Percentiles rank a stretch among this genome's conserved stretches.
Evolutionary conservation across 2,113 vertebrate genomes (phyloP).

Genomic region (Leucoraja erinaceus): DNA sequence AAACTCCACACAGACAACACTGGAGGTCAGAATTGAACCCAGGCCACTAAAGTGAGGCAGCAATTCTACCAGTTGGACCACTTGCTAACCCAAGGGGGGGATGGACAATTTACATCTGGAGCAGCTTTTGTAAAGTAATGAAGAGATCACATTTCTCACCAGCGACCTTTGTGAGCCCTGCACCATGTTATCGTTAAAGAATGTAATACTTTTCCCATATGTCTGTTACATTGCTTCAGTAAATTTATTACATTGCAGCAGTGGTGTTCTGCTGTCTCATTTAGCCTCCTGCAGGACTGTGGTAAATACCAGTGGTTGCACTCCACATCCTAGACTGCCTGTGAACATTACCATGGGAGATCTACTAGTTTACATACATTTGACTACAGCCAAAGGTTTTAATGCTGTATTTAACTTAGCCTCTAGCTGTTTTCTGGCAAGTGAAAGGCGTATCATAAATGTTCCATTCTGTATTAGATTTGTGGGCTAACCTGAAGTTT

Average conservation of each 20-base stretch:
- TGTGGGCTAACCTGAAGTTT: slow-evolving; percentile 21
- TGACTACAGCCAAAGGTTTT: slow-evolving; percentile 7
- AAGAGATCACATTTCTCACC: not conserved
- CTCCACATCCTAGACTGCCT: slow-evolving; percentile 8
- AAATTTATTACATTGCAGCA: not conserved
- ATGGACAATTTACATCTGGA: not conserved
- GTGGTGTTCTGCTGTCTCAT: not conserved
- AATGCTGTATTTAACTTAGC: slow-evolving; percentile 16
- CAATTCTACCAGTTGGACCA: too few relatives aligned
- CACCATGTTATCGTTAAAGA: not conserved
- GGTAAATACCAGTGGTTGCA: not conserved
- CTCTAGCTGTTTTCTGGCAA: slow-evolving; percentile 1
- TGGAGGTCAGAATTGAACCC: too few relatives aligned
- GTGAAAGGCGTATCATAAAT: slow-evolving; percentile 9
- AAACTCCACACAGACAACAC: too few relatives aligned
- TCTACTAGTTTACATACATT: slow-evolving; percentile 22
- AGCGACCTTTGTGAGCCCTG: not conserved
- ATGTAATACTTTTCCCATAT: not conserved
- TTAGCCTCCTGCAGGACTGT: not conserved
- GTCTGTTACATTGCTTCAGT: not conserved
- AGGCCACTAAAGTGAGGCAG: too few relatives aligned
- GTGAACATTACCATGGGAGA: slow-evolving; percentile 10
- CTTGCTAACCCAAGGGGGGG: not conserved
- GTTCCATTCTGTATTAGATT: slow-evolving; percentile 33
- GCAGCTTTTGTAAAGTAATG: not conserved